Evolutionary conservation across 2,888 invertebrate genomes (phyloP), one percentile per base, ranked within the genome.

Genomic region (Drosophila colorata): DNA sequence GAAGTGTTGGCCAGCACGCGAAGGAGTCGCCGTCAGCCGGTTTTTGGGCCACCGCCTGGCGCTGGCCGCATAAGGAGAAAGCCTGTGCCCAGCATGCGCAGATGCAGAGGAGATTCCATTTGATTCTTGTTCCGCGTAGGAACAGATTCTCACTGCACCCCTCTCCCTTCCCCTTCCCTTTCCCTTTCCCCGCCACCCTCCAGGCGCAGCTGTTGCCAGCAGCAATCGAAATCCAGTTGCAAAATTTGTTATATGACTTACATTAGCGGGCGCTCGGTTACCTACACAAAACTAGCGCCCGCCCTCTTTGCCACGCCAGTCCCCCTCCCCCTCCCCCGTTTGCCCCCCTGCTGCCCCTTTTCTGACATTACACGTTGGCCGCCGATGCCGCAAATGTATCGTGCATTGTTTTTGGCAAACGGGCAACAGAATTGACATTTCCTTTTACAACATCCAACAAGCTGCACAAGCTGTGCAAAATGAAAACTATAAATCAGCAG

Each of bases 401-500:
- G 65, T 82, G 73, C 74, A 80, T 87, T 83, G 88, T 83, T 63
- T 73, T 87, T 78, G 87, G 81, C 85, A 87, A 88, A 67, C 85
- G 87, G 83, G 73, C 80, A 75, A 72, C 83, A 76, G 82, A 86
- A 86, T 88, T 86, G 85, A 88, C 85, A 86, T 86, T 86, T 86
- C 85, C 85, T 88, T 88, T 86, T 88, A 81, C 85, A 86, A 86
- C 85, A 86, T 88, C 74, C 85, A 87, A 79, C 74, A 86, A 86
- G 83, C 78, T 86, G 79, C 74, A 71, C 76, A 64, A 82, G 69
- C 78, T 80, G 56, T 57, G 85, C 73, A 87, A 88, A 87, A 77
- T 88, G 85, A 84, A 86, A 86, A 88, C 85, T 80, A 86, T 86
- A 86, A 86, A 85, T 85, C 85, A 85, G 81, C 81, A 76, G 65